Conservation (phyloP, 2,888 invertebrate species). For the Pristionchus japonicus region DNA sequence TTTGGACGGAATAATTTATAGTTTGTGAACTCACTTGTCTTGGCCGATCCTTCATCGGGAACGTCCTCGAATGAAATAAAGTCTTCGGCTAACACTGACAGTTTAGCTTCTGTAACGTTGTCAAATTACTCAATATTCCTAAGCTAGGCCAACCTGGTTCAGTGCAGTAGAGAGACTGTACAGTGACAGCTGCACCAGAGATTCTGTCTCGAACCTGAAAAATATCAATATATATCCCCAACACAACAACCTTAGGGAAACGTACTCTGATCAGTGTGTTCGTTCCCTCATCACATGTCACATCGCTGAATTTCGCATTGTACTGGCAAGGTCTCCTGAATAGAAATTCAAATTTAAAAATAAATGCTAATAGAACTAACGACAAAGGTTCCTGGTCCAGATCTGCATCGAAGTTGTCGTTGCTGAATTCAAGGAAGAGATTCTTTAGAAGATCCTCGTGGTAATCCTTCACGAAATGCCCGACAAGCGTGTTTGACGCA, state of each 20-base stretch:
- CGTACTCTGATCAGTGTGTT: neutral
- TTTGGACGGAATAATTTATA: neutral
- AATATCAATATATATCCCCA: too few relatives aligned
- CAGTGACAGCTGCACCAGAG: neutral
- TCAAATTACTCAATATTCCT: too few relatives aligned
- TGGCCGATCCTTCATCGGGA: too few relatives aligned
- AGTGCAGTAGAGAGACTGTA: conserved; percentile 14
- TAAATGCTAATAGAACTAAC: neutral
- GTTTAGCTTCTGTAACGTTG: neutral
- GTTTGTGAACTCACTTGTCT: too few relatives aligned
- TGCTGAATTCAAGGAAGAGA: neutral
- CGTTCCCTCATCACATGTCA: conserved; percentile 32
- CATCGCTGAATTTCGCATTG: neutral
- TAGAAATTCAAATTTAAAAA: neutral
- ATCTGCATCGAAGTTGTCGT: neutral
- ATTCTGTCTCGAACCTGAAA: neutral
- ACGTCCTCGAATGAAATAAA: neutral
- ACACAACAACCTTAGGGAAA: too few relatives aligned
- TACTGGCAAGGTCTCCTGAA: conserved; percentile 40
- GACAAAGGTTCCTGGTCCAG: neutral
- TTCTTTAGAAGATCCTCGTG: neutral
- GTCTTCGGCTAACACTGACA: neutral
- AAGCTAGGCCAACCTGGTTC: neutral
- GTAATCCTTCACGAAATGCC: neutral
- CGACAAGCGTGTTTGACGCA: neutral